These are phyloP conservation scores for Lytechinus pictus DNA, from an alignment of 35 echinoderm and acorn worm genomes.

Conservation along the genomic window DNA sequence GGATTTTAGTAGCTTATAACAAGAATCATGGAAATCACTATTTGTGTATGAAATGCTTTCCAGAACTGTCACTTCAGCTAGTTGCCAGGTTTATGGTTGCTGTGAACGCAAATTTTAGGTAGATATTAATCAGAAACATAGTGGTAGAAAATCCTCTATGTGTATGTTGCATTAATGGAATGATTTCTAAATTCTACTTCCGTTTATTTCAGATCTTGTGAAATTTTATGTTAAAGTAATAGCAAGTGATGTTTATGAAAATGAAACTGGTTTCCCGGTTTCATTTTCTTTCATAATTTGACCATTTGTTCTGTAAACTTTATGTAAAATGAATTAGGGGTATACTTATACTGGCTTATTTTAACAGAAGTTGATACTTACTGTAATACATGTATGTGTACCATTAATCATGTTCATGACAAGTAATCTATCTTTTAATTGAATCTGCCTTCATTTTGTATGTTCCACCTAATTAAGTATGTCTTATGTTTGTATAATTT, in stretches of 20 bases:
- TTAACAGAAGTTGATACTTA: background rate
- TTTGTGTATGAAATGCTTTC: too few relatives aligned
- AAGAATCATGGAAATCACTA: too few relatives aligned
- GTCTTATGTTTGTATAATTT: background rate
- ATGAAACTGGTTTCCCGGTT: background rate
- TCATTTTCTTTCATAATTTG: background rate
- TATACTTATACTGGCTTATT: background rate
- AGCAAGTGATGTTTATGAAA: background rate
- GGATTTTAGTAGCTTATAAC: too few relatives aligned
- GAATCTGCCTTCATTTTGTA: conserved; percentile 4
- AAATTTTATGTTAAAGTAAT: background rate
- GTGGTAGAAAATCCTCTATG: too few relatives aligned
- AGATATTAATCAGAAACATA: too few relatives aligned
- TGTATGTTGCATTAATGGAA: background rate
- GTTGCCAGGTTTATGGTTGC: too few relatives aligned
- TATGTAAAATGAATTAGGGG: background rate
- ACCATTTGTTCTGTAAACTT: background rate
- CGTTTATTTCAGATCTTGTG: background rate
- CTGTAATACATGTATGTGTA: background rate
- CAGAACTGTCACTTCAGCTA: too few relatives aligned
- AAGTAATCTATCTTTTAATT: background rate
- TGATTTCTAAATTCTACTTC: background rate
- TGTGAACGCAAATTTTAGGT: too few relatives aligned
- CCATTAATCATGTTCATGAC: background rate
- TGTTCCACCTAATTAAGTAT: background rate